phyloP scores from a whole-genome alignment of 2,797 vertebrate genomes.

The Anolis apletophallus region DNA sequence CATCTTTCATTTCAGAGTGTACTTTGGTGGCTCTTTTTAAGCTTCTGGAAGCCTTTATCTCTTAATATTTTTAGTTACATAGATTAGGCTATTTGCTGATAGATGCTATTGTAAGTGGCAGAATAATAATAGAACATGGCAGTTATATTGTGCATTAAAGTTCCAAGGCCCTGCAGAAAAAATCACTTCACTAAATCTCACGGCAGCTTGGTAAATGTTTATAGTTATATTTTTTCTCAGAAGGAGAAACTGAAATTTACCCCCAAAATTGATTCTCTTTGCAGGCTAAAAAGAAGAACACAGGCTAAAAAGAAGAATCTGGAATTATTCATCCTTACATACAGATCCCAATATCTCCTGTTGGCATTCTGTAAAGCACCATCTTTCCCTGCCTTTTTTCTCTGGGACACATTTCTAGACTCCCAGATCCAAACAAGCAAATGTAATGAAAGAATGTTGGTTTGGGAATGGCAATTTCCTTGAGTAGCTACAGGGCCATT shows the following conservation, averaged over 20 bases:
- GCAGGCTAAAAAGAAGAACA: background rate
- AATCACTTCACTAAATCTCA: constrained; percentile 51
- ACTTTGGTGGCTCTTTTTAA: constrained; percentile 65
- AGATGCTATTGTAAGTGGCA: constrained; percentile 45
- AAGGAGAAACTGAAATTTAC: constrained; percentile 6
- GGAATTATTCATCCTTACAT: background rate
- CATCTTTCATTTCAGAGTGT: constrained; percentile 28
- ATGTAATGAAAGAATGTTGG: background rate
- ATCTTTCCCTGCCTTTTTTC: background rate
- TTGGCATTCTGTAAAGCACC: background rate
- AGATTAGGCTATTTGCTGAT: constrained; percentile 29
- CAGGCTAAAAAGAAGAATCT: background rate
- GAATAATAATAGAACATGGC: constrained; percentile 52
- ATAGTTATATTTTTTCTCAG: constrained; percentile 11
- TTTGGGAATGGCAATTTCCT: background rate
- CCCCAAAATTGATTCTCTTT: background rate
- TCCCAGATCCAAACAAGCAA: background rate
- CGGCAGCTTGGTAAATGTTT: constrained; percentile 48
- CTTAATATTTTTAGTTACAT: constrained; percentile 60
- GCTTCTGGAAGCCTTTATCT: constrained; percentile 58
- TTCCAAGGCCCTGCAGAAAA: constrained; percentile 37
- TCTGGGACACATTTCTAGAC: background rate
- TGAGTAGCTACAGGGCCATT: background rate
- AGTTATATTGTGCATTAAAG: constrained; percentile 7
- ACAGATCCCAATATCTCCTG: background rate